Evolutionary conservation across 2,797 vertebrate species (phyloP).

Genomic region (Artibeus lituratus): DNA sequence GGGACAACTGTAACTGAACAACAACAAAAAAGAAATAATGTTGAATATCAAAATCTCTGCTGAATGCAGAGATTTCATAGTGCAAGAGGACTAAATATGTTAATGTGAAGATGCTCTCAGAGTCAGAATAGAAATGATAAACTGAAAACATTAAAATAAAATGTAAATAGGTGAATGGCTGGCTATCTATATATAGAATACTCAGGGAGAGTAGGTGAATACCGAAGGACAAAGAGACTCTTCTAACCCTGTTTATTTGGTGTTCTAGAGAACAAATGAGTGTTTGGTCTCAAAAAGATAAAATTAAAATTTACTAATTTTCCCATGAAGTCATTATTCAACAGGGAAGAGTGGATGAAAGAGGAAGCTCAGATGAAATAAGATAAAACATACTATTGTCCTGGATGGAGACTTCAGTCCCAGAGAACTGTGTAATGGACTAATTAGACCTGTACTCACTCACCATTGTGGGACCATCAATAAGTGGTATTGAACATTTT

Average conservation of each 20-base stretch:
- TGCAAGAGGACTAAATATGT: background rate
- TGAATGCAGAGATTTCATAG: background rate
- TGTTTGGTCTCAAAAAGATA: slow-evolving; percentile 14
- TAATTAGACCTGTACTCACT: slow-evolving; percentile 65
- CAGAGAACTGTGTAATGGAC: slow-evolving; percentile 15
- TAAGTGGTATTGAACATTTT: slow-evolving; percentile 58
- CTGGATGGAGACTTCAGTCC: background rate
- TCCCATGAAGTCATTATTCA: background rate
- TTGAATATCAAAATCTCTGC: background rate
- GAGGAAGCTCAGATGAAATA: background rate
- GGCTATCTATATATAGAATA: background rate
- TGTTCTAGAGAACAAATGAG: background rate
- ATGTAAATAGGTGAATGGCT: background rate
- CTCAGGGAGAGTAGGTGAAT: background rate
- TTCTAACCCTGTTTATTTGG: background rate
- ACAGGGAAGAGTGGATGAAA: background rate
- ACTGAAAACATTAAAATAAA: background rate
- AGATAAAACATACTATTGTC: background rate
- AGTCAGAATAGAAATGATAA: background rate
- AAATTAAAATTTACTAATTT: background rate
- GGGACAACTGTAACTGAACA: too few species aligned
- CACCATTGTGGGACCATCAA: slow-evolving; percentile 44
- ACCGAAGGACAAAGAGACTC: background rate
- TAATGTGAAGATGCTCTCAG: background rate
- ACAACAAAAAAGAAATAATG: background rate